A percentile compares a stretch with the other conserved stretches of the same genome.
Conservation (phyloP, 2,113 vertebrate genomes). For the Dasypus novemcinctus region DNA sequence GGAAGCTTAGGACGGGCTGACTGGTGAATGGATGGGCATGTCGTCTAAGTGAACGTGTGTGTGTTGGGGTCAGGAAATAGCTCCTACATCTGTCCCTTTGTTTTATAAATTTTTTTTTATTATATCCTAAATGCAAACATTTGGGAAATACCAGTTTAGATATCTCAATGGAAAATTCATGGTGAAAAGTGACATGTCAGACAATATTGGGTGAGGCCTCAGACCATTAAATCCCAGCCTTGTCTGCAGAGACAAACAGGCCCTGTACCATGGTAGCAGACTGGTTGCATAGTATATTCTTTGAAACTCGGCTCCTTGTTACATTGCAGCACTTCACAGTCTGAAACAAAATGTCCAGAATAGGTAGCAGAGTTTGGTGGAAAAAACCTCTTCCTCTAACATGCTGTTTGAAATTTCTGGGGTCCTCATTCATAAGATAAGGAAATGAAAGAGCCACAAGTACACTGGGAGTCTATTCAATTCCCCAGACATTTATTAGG, state of each 20-base stretch:
- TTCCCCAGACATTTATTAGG: neutral
- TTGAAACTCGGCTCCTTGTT: neutral
- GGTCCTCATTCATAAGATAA: neutral
- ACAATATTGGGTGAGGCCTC: neutral
- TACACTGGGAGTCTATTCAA: neutral
- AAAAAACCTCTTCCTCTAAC: neutral
- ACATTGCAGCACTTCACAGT: neutral
- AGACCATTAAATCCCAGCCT: neutral
- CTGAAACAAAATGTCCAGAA: neutral
- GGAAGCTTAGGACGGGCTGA: rapidly evolving
- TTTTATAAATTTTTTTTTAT: neutral
- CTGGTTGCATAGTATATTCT: neutral
- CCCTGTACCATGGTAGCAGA: neutral
- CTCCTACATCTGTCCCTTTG: neutral
- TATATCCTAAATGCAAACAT: neutral
- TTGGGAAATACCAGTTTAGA: neutral
- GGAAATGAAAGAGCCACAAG: neutral
- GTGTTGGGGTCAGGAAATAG: neutral
- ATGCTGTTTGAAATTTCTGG: neutral
- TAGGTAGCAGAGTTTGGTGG: neutral
- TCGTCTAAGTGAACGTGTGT: neutral
- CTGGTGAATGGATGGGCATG: neutral
- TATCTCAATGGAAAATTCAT: neutral
- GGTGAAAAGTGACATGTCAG: neutral
- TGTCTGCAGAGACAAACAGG: neutral